Evolutionary conservation across 2,888 invertebrate genomes (phyloP).

Genomic region (Oasisia sp.): DNA sequence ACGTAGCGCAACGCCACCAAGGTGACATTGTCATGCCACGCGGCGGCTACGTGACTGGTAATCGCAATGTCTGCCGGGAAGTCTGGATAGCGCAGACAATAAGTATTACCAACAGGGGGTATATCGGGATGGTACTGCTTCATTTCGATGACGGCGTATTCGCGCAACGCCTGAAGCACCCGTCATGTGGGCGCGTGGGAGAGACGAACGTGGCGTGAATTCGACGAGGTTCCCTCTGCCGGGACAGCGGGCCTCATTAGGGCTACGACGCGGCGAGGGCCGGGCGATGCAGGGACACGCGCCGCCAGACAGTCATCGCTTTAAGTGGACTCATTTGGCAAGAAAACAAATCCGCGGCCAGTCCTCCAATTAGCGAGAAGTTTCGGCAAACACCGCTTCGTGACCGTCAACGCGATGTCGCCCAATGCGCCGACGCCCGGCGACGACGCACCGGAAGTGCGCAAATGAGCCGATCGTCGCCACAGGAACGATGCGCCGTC

Average conservation of each 20-base stretch:
- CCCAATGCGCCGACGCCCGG: not conserved
- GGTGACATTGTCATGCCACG: not conserved
- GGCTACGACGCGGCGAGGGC: not conserved
- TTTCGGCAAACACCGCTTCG: not conserved
- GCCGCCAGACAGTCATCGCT: not conserved
- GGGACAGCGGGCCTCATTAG: not conserved
- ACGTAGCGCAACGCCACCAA: not conserved
- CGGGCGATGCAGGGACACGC: not conserved
- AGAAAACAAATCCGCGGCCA: not conserved
- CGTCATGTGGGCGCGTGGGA: not conserved
- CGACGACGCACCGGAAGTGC: not conserved
- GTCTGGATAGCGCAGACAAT: not conserved
- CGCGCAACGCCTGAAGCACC: not conserved
- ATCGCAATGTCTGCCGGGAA: not conserved
- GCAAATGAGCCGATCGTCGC: not conserved
- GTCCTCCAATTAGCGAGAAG: not conserved
- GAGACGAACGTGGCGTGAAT: not conserved
- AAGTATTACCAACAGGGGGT: not conserved
- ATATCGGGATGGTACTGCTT: not conserved
- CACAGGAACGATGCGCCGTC: not conserved
- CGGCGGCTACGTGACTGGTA: not conserved
- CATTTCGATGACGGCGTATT: not conserved
- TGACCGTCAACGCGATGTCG: not conserved
- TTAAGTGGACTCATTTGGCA: slow-evolving; percentile 12
- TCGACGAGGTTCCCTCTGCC: not conserved